Percentiles rank a stretch among this genome's conserved stretches.
Conservation (phyloP, 2,113 vertebrate species). For the Platichthys flesus region DNA sequence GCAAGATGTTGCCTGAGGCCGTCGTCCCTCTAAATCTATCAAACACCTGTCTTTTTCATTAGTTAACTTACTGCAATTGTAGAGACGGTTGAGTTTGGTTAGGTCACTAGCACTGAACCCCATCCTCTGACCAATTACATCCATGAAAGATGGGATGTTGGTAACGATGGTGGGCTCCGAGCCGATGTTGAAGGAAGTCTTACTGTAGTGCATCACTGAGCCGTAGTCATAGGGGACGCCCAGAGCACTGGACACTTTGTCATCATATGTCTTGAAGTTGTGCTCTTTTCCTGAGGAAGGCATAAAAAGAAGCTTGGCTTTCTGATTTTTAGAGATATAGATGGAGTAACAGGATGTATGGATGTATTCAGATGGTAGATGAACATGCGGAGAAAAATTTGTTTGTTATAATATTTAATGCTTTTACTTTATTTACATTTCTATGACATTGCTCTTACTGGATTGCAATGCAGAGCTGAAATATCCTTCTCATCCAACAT, state of each 20-base stretch:
- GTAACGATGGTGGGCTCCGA: conserved; percentile 89
- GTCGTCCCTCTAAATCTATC: background rate
- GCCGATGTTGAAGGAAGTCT: conserved; percentile 85
- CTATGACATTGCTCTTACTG: too few species aligned
- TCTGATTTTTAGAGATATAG: background rate
- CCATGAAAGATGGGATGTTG: conserved; percentile 84
- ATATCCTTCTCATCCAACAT: too few species aligned
- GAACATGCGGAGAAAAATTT: background rate
- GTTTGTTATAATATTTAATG: too few species aligned
- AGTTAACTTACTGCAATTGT: conserved; percentile 88
- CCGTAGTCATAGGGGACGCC: conserved; percentile 91
- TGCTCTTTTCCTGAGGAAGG: conserved; percentile 81
- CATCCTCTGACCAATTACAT: conserved; percentile 91
- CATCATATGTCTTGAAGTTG: conserved; percentile 86
- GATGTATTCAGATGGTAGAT: background rate
- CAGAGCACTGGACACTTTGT: conserved; percentile 79
- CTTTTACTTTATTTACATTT: too few species aligned
- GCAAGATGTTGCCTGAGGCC: background rate
- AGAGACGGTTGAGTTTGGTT: conserved; percentile 87
- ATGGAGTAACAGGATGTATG: background rate
- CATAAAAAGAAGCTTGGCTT: background rate
- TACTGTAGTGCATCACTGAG: conserved; percentile 93
- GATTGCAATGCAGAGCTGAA: too few species aligned
- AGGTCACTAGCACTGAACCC: conserved; percentile 90
- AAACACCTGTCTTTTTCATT: background rate